These are phyloP conservation scores for Tragelaphus buxtoni DNA, from an alignment of 2,113 vertebrate species.

Conservation along the genomic window DNA sequence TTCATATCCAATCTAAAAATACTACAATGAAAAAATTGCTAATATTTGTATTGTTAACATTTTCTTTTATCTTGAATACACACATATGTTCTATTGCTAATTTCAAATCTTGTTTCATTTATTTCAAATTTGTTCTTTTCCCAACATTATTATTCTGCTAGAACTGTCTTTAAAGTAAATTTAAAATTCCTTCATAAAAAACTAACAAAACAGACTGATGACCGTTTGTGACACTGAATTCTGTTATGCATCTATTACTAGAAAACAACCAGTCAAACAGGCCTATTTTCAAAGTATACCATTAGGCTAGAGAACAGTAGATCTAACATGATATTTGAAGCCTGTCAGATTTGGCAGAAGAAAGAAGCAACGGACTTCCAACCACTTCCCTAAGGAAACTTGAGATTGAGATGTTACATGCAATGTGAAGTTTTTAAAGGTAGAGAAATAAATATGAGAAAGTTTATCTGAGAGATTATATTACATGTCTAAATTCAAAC, in stretches of 20 bases:
- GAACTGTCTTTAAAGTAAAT: background rate
- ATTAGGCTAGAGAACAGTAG: background rate
- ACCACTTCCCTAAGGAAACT: background rate
- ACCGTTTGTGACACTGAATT: background rate
- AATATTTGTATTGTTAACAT: background rate
- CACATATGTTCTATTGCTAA: background rate
- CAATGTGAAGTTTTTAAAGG: background rate
- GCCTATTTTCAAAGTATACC: background rate
- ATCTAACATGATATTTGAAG: background rate
- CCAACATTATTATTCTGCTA: background rate
- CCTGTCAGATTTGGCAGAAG: background rate
- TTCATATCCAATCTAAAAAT: background rate
- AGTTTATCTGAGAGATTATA: background rate
- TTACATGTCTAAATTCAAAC: conserved; percentile 1
- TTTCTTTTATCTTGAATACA: background rate
- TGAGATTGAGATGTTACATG: background rate
- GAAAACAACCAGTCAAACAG: background rate
- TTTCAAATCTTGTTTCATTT: background rate
- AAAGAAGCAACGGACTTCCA: background rate
- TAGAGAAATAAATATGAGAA: conserved; percentile 10
- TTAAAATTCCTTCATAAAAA: background rate
- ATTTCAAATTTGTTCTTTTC: background rate
- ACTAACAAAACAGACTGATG: background rate
- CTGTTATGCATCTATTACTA: background rate
- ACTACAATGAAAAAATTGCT: background rate